phyloP scores from a whole-genome alignment of 2,888 invertebrate genomes.

The Tridacna crocea region DNA sequence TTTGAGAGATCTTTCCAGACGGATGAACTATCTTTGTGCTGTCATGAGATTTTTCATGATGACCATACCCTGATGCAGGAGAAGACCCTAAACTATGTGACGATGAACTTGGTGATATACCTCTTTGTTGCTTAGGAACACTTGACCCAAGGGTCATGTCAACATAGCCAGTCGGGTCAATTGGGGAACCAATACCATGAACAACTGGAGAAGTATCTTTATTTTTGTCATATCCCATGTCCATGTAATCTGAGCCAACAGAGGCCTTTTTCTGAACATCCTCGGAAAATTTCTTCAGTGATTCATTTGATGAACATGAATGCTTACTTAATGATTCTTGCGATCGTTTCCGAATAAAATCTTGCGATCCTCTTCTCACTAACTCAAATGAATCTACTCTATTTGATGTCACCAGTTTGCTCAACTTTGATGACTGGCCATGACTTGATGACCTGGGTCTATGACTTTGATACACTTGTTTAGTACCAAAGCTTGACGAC shows the following conservation, averaged over 20 bases:
- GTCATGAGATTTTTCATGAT: conserved; percentile 39
- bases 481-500: conserved; percentile 79
- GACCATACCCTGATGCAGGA: conserved; percentile 54
- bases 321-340: conserved; percentile 72
- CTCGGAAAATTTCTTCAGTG: conserved; percentile 69
- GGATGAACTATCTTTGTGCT: conserved; percentile 64
- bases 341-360: conserved; percentile 67
- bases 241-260: conserved; percentile 71
- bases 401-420: conserved; percentile 56
- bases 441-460: conserved; percentile 81
- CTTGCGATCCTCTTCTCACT: conserved; percentile 69
- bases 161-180: conserved; percentile 66
- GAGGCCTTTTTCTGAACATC: conserved; percentile 59
- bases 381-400: conserved; percentile 71
- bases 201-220: conserved; percentile 68
- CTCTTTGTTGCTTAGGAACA: conserved; percentile 55
- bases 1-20: conserved; percentile 64
- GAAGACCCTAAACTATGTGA: conserved; percentile 66
- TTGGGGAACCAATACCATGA: conserved; percentile 36
- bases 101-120: conserved; percentile 64
- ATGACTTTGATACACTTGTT: conserved; percentile 67
- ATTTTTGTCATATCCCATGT: conserved; percentile 72
- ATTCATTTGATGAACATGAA: conserved; percentile 76
- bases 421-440: conserved; percentile 73
- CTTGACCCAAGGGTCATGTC: conserved; percentile 72